These are phyloP conservation scores for Pseudorectes ferrugineus DNA, from an alignment of 2,113 vertebrate genomes.

Conservation along the genomic window DNA sequence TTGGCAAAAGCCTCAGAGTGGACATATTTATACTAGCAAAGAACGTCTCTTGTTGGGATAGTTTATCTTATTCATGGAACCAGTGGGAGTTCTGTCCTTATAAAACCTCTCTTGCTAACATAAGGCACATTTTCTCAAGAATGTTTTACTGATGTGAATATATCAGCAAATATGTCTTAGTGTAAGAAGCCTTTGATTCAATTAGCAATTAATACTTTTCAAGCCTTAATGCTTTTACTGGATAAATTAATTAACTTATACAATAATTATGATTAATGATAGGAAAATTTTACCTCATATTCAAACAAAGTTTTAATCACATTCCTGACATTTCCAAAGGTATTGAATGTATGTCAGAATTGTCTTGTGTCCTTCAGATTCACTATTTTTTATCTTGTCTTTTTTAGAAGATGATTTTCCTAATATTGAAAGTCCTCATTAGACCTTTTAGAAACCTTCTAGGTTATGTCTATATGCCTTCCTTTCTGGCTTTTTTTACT, in stretches of 20 bases:
- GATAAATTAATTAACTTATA: not conserved
- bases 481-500: not conserved
- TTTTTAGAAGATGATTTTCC: not conserved
- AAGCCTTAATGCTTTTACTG: not conserved
- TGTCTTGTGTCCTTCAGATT: not conserved
- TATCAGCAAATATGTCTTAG: not conserved
- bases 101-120: not conserved
- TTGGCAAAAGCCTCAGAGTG: not conserved
- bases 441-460: not conserved
- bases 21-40: not conserved
- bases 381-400: not conserved
- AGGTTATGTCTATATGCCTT: not conserved
- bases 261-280: not conserved
- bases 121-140: not conserved
- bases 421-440: not conserved
- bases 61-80: not conserved
- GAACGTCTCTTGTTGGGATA: not conserved
- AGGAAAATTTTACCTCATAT: not conserved
- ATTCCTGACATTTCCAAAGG: not conserved
- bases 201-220: not conserved
- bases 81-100: slow-evolving; percentile 3
- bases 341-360: not conserved
- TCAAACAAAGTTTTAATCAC: not conserved
- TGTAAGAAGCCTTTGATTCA: not conserved
- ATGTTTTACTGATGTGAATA: not conserved